These are phyloP conservation scores for Trichogramma evanescens DNA, from an alignment of 2,888 invertebrate species.

Conservation along the genomic window DNA sequence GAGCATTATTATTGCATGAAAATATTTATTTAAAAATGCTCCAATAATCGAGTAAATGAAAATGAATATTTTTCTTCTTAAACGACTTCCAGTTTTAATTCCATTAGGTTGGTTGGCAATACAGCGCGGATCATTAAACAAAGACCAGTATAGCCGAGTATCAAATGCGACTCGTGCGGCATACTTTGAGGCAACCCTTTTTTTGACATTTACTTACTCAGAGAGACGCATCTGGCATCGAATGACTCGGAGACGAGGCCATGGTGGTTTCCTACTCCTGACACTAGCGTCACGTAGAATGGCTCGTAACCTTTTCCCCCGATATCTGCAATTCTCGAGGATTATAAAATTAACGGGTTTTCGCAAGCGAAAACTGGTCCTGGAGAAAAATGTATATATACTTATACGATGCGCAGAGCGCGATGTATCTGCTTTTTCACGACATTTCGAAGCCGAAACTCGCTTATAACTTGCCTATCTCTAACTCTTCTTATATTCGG, in stretches of 20 bases:
- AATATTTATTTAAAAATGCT: no score
- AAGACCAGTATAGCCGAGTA: no score
- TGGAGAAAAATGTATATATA: slow-evolving; percentile 1
- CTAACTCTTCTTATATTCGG: slow-evolving; percentile 11
- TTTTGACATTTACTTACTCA: slow-evolving; percentile 19
- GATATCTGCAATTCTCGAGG: slow-evolving; percentile 21
- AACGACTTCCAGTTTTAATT: no score
- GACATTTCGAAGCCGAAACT: not conserved
- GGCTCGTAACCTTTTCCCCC: slow-evolving; percentile 36
- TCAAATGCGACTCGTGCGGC: no score
- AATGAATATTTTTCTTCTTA: no score
- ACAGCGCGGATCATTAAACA: no score
- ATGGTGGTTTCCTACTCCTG: no score
- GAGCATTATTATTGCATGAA: no score
- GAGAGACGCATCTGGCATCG: slow-evolving; percentile 30
- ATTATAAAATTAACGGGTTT: slow-evolving; percentile 44
- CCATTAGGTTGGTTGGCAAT: no score
- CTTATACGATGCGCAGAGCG: not conserved
- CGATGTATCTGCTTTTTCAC: not conserved
- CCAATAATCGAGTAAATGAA: no score
- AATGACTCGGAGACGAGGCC: slow-evolving; percentile 6
- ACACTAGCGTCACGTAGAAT: no score
- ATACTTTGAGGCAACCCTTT: slow-evolving; percentile 21
- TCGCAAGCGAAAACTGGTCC: slow-evolving; percentile 15
- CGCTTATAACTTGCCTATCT: not conserved